Conservation (phyloP, 2,797 vertebrate species). For the Gymnoscopelus microlampas region DNA sequence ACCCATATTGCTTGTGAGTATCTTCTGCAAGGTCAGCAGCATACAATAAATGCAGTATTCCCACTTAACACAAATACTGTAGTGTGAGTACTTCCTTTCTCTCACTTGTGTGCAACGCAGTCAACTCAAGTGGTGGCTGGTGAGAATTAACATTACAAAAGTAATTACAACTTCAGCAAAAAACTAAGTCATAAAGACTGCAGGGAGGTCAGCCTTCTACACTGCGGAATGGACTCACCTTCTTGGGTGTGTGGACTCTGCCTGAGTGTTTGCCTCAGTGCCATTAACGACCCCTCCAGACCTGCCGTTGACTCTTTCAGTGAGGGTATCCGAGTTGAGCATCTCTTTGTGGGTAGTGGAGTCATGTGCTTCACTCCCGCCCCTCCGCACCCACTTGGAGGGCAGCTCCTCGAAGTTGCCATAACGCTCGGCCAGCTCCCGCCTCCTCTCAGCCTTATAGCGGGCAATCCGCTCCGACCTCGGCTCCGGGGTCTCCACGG, state of each 20-base stretch:
- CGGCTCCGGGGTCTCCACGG: constrained; percentile 78
- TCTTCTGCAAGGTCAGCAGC: too few relatives aligned
- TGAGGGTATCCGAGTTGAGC: constrained; percentile 24
- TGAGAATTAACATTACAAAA: neutral
- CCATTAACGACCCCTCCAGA: constrained; percentile 68
- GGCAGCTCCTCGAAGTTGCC: constrained; percentile 75
- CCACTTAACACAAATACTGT: neutral
- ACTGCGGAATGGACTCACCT: constrained; percentile 65
- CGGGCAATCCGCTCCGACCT: constrained; percentile 82
- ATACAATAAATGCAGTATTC: neutral
- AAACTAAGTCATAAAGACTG: too few relatives aligned
- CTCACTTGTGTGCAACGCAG: too few relatives aligned
- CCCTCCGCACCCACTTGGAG: constrained; percentile 75
- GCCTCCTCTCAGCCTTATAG: constrained; percentile 83
- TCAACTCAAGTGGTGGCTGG: neutral
- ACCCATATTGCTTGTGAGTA: too few relatives aligned
- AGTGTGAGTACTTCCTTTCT: neutral
- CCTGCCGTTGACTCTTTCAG: constrained; percentile 64
- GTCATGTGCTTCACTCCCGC: constrained; percentile 53
- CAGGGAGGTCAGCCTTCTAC: neutral
- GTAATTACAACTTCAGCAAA: neutral
- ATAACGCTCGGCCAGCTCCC: constrained; percentile 79
- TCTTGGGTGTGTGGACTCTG: constrained; percentile 51
- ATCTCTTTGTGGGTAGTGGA: constrained; percentile 5
- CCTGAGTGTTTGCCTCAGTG: constrained; percentile 46